Base-by-base conservation (phyloP, 2,797 vertebrate genomes). In the Enteromius argenteus region DNA sequence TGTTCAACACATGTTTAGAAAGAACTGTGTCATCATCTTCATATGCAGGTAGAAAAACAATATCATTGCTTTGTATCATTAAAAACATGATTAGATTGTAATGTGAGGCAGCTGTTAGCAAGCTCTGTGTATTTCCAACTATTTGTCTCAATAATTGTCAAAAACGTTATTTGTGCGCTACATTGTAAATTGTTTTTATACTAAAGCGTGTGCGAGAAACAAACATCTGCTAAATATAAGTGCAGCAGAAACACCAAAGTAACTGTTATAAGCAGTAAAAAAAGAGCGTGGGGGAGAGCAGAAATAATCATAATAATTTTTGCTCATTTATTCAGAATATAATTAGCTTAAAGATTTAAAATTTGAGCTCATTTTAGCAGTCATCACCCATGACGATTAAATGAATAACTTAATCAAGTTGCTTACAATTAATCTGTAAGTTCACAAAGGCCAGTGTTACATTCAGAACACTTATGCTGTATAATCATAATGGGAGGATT, bases 341-440 rank as follows among this genome's bases (percentile, higher is more conserved):
- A 75, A 75, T 75, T 73, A 49, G 10, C 19, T 37, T 51, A n/a
- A 32, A 46, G 42, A 17, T 27, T 42, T 10, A 6, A 27, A 60
- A 23, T 60, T 39, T 76, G n/a, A 42, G 19, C 72, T 56, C 0
- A 76, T 76, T 58, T 75, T 76, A 76, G 14, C n/a, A 60, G 37
- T 60, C 74, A 60, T 77, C 37, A 60, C 74, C 56, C 53, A 60
- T 60, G 53, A 77, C 0, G 14, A 60, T 77, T 42, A 77, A 60
- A 42, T 60, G 14, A 39, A 77, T 77, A 60, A 42, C 37, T 77
- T 77, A 39, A 77, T 77, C n/a, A 60, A 42, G 37, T 44, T 42
- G 56, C 35, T 42, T 77, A 42, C 74, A 77, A 77, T 58, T 79
- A 35, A 64, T 64, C 27, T 46, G 32, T 19, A 64, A 66, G 27